Evolutionary conservation across 2,113 vertebrate genomes (phyloP), one percentile per base, ranked within the genome.

Genomic region (Gasterosteus nipponicus): DNA sequence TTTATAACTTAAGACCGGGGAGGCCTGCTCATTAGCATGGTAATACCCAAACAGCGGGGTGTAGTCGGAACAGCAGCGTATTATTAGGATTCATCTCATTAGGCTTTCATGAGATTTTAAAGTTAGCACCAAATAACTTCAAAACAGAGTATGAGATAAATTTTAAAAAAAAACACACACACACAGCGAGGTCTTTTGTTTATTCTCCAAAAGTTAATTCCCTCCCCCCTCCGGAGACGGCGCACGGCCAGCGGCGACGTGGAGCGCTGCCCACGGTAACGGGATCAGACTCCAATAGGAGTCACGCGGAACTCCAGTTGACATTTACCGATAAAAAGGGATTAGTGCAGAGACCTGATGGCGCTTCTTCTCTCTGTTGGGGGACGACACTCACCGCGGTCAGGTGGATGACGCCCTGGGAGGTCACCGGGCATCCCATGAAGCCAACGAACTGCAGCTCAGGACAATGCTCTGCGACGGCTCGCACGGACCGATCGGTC

Each of bases 361-460:
- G n/a, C 10, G 49, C 19, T 47, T 42, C 47, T 56, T 73, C 49
- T 33, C 75, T 77, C 49, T 38, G 18, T 42, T 58, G 73, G 29
- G 15, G 56, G 38, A 51, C 29, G 54, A 18, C 49, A 91, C 96
- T 94, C 92, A 99, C 98, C 81, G 96, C 96, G n/a, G 97, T 98
- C n/a, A 99, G 96, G 87, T 98, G 96, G 83, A 99, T 99, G 82
- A 98, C 97, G 81, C 98, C 98, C 92, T 96, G 96, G 2, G 98
- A 99, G 63, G 98, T 99, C 73, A 99, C 98, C 0, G 98, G 98
- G 87, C 97, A 99, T 68, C 98, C 98, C 98, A 99, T 99, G 92
- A 99, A 99, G 73, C 98, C 98, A 39, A 99, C 98, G 82, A 96
- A 98, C 90, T 96, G 97, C 83, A 99, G 94, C 83, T 97, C 96